Evolutionary conservation across 2,888 invertebrate genomes (phyloP), one percentile per base, ranked within the genome.

Genomic region (Muscina levida): DNA sequence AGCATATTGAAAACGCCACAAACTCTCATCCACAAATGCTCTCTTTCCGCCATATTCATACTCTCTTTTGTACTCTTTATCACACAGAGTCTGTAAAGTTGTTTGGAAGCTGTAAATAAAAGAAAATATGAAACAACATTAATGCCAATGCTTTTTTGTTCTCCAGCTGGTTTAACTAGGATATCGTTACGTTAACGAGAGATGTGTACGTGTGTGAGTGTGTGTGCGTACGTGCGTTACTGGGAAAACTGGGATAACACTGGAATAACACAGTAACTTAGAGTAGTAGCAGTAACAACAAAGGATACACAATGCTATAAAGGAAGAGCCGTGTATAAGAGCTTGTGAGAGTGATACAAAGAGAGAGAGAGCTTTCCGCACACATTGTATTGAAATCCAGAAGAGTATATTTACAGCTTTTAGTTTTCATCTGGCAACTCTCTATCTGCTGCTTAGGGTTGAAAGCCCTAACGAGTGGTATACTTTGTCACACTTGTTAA

Each of bases 391-490:
- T 31, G 31, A 8, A 31, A 31, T 8, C 31, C 31, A 31, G 31
- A 5, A 31, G 31, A n/a, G n/a, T n/a, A n/a, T n/a, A 31, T 31
- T 31, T 3, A 8, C 31, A 31, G 66, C 46, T 67, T 13, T 65
- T 24, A 2, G 24, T 2, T 51, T 70, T 57, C 48, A 10, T 0
- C 19, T 79, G 79, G 77, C 79, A 73, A 79, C 73, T 24, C 79
- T 51, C n/a, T n/a, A n/a, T n/a, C n/a, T n/a, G n/a, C n/a, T n/a
- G 71, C 67, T 77, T 76, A 75, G 82, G 79, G 80, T 82, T 82
- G 82, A 80, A 75, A 80, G 77, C 77, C 68, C 77, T 76, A 76
- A 76, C 65, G 82, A 84, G 85, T 85, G 84, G n/a, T 85, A 82
- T 82, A 83, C 68, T 86, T 65, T 62, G 22, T 62, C 66, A 73